Evolutionary conservation across 2,888 invertebrate genomes (phyloP), one percentile per base, ranked within the genome.

Genomic region (Tridacna crocea): DNA sequence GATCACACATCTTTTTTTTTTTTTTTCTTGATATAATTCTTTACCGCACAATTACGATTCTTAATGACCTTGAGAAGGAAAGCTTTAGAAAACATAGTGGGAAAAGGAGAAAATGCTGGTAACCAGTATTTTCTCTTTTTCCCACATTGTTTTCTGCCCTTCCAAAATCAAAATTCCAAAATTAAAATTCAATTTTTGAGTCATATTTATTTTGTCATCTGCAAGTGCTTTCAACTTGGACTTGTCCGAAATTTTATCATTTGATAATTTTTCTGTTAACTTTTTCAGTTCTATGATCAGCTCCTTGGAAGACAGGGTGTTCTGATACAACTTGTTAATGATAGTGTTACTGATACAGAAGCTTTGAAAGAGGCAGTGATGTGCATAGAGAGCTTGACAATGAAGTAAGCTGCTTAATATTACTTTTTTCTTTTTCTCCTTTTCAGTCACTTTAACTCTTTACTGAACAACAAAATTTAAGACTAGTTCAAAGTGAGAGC

Each of bases 341-440:
- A 89, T 46, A 77, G 83, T 12, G 88, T 86, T 0, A 79, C 79
- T 17, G 91, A 91, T 63, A 88, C 89, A 46, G 92, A 92, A 22
- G 85, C 91, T 11, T 82, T 91, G 17, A 88, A 90, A 78, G 90
- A 90, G 27, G 90, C 91, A 22, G 89, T 93, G 11, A 91, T 91
- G 75, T 93, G 93, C 82, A 72, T 93, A 12, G 92, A 92, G 70
- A 92, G 91, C 77, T 84, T 93, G 19, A 91, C 91, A 36, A 80
- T 91, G 27, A 91, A 90, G 93, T 93, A 87, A 81, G 88, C 26
- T 22, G 24, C n/a, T 24, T 13, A 36, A 36, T 36, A 36, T 8
- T 58, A 19, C 10, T 58, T 6, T 58, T 58, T 10, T 58, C 58
- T 19, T 58, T 10, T 58, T 36, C 36, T 36, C 8, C 36, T 36